Conservation (phyloP, 2,888 invertebrate species). For the Agonopterix alstromeriana region DNA sequence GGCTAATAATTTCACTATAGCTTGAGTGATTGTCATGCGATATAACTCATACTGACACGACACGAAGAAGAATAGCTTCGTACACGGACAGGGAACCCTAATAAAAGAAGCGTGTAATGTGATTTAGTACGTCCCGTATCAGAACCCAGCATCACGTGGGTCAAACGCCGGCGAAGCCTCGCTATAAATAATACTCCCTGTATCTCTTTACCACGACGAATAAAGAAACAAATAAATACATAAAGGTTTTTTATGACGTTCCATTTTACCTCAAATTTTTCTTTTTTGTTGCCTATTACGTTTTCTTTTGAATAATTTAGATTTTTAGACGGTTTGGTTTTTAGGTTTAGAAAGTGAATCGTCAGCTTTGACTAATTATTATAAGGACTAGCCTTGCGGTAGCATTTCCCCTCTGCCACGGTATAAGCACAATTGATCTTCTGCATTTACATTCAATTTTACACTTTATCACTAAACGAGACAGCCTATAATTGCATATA, state of each 20-base stretch:
- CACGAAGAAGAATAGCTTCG: no score
- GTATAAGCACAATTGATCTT: no score
- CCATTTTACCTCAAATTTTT: constrained; percentile 15
- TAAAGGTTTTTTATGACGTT: constrained; percentile 10
- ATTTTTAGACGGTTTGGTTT: neutral
- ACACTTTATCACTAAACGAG: no score
- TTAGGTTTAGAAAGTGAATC: no score
- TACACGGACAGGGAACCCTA: neutral
- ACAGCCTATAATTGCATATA: no score
- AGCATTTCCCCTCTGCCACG: no score
- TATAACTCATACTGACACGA: no score
- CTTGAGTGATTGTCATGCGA: no score
- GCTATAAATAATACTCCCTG: constrained; percentile 17
- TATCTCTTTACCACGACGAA: constrained; percentile 14
- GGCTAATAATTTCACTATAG: no score
- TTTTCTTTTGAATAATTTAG: neutral
- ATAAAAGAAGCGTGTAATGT: constrained; percentile 13
- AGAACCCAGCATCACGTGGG: constrained; percentile 14
- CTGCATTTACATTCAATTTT: no score
- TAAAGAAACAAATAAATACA: constrained; percentile 13
- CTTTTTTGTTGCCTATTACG: constrained; percentile 11
- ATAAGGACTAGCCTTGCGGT: no score
- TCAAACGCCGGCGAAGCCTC: constrained; percentile 16
- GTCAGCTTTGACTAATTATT: no score
- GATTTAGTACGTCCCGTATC: constrained; percentile 20